Base-by-base conservation (phyloP, 2,113 vertebrate genomes). In the Amphiprion ocellaris region DNA sequence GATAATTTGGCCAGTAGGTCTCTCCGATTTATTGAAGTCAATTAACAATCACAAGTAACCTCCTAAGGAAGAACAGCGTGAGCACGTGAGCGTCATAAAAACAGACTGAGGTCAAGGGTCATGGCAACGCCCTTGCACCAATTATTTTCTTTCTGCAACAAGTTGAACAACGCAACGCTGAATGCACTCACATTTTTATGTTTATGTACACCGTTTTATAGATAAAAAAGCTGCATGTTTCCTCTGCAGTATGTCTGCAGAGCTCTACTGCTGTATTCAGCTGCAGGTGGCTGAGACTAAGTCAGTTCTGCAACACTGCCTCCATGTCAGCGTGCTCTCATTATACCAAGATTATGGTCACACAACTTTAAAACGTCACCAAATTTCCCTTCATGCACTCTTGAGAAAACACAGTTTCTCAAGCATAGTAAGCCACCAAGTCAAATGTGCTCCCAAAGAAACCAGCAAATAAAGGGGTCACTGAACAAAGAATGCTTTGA, bases 401-500 rank as follows among this genome's bases (percentile, higher is more conserved):
- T 80, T 87, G 85, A 90, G 88, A 93, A 90, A 88, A 84, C 74
- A 69, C 2, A 10, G 30, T 82, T 82, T 90, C 84, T 81, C 72
- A 84, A 79, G 80, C 82, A 64, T 56, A 77, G 75, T 79, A 87
- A 89, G 87, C 83, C 85, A 78, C 78, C 83, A 84, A 93, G 91
- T 86, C 84, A 82, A 88, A 92, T 78, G 84, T 72, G 84, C 80
- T 77, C 68, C 84, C 14, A 58, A 81, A 84, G 61, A 72, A 87
- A 80, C 80, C 70, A 41, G 81, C 58, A 91, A 92, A 93, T 90
- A 91, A 89, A 92, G 83, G 87, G 90, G 91, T 85, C 86, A 82
- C 66, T 87, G 92, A 94, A 94, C 92, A 95, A 95, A 93, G 93
- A 95, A 94, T 93, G 93, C 91, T 94, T 95, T 94, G 90, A 94